Percentiles rank a stretch among this genome's conserved stretches.
These are phyloP conservation scores for Oxygymnocypris stewartii DNA, from an alignment of 2,113 vertebrate species.

Conservation along the genomic window DNA sequence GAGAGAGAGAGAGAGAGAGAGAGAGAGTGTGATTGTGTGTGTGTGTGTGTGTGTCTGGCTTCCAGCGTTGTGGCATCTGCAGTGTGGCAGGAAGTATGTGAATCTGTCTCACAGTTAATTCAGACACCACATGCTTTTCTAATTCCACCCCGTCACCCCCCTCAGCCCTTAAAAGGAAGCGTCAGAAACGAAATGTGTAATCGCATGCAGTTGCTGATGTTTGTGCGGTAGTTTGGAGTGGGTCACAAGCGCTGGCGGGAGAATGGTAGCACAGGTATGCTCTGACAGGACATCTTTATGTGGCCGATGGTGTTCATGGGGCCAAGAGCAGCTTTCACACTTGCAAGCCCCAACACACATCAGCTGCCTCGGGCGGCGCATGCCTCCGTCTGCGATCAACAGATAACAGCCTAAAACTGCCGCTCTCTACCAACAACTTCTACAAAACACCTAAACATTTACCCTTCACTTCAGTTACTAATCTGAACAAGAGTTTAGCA, in stretches of 20 bases:
- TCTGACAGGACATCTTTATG: constrained; percentile 64
- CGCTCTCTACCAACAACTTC: not conserved
- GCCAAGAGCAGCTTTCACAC: constrained; percentile 52
- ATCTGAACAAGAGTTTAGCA: not conserved
- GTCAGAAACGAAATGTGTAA: constrained; percentile 73
- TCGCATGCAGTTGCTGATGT: constrained; percentile 74
- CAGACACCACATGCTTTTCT: constrained; percentile 90
- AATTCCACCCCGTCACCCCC: constrained; percentile 79
- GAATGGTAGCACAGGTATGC: constrained; percentile 64
- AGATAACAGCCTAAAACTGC: constrained; percentile 14
- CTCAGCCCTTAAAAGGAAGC: constrained; percentile 70
- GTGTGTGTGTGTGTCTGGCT: constrained; percentile 57
- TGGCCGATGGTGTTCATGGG: constrained; percentile 54
- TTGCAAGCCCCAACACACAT: constrained; percentile 70
- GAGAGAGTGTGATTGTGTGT: not conserved
- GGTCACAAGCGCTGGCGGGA: constrained; percentile 57
- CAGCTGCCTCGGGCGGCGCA: constrained; percentile 64
- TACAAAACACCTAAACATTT: not conserved
- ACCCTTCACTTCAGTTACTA: not conserved
- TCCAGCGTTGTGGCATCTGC: constrained; percentile 85
- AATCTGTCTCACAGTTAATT: constrained; percentile 86
- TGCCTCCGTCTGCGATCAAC: constrained; percentile 39
- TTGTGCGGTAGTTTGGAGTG: constrained; percentile 54
- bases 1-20: too few species aligned
- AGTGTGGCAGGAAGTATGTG: constrained; percentile 91